Evolutionary conservation across 2,113 vertebrate species (phyloP), one percentile per base, ranked within the genome.

Genomic region (Thomomys bottae): DNA sequence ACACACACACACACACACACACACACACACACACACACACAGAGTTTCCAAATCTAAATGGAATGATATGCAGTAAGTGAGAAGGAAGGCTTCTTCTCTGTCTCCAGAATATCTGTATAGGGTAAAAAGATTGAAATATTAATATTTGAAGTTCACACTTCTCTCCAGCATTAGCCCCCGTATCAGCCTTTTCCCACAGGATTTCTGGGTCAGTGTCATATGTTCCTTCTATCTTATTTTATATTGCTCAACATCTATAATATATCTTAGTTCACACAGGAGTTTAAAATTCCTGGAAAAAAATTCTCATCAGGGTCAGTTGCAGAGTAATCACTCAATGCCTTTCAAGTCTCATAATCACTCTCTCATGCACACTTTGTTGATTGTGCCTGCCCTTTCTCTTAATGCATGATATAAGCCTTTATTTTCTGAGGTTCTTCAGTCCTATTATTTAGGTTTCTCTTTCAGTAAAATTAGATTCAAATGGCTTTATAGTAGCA

Each of bases 181-280:
- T 0, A 61, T 36, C 26, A 1, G 54, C n/a, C 26, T 88, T 84
- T 88, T n/a, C 20, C 0, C 49, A 45, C 9, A 72, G 10, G 5
- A 34, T 2, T 15, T 32, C n/a, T 61, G 1, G 5, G 12, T 1
- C 4, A 23, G 2, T 32, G 17, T 11, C 32, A 17, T 23, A 4
- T 57, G 28, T 57, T 21, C 8, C 21, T 45, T 11, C 57, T 30
- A 54, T 17, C 23, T 3, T 2, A 80, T 26, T 61, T 54, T 21
- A 61, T 61, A 61, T 61, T 54, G 49, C 49, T 54, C 14, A 54
- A 54, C 49, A 54, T 54, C 11, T 20, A 15, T 17, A 54, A 17
- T 54, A 54, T 54, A 54, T 54, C 14, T 17, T 54, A 15, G 15
- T 17, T 54, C 49, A 54, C 49, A 54, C 49, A 54, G 64, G 63